phyloP scores from a whole-genome alignment of 2,797 vertebrate species.

The Lepilemur septentrionalis region DNA sequence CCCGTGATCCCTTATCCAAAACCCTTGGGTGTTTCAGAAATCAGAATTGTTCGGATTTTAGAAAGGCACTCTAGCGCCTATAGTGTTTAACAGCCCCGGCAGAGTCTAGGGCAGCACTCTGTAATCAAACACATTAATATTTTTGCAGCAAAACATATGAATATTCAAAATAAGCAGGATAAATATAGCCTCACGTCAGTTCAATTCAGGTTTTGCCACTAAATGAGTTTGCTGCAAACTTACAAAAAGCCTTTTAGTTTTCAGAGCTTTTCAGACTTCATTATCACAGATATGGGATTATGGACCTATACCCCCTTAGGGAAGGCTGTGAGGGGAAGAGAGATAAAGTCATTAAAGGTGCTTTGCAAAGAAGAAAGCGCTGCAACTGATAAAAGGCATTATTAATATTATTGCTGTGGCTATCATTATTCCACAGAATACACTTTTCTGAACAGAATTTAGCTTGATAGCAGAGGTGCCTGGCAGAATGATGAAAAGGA shows the following conservation, averaged over 20 bases:
- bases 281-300: background rate
- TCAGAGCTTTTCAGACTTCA: constrained; percentile 11
- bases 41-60: background rate
- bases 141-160: constrained; percentile 74
- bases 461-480: background rate
- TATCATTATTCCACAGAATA: background rate
- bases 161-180: constrained; percentile 71
- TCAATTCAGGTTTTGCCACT: constrained; percentile 51
- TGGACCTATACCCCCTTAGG: background rate
- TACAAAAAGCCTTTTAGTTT: constrained; percentile 11
- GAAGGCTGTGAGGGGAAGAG: background rate
- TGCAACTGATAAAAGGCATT: no score
- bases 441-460: background rate
- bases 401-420: background rate
- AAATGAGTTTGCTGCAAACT: constrained; percentile 48
- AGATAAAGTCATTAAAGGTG: background rate
- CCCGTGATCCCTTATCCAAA: background rate
- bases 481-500: background rate
- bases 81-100: background rate
- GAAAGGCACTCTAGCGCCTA: background rate
- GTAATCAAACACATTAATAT: constrained; percentile 77
- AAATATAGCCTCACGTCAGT: constrained; percentile 68
- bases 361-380: background rate
- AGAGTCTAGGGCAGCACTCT: constrained; percentile 43
- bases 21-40: background rate